Evolutionary conservation across 1,140 invertebrate genomes (phyloP).

Genomic region (Wiebesia pumilae): DNA sequence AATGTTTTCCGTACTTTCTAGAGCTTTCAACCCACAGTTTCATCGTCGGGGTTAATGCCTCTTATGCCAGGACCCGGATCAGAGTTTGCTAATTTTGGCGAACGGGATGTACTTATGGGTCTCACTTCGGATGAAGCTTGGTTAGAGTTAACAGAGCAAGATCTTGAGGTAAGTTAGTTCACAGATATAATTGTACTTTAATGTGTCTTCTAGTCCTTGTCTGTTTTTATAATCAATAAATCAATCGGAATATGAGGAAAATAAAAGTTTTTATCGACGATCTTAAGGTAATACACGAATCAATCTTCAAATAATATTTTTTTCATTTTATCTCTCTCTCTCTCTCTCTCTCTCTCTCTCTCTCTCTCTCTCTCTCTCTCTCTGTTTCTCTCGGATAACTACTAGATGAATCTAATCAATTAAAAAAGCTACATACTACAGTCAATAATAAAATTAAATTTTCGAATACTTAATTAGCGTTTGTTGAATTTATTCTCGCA

Average conservation of each 20-base stretch:
- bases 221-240: neutral
- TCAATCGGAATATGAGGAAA: neutral
- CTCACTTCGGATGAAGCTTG: slow-evolving; percentile 79
- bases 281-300: too few species aligned
- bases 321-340: too few species aligned
- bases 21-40: slow-evolving; percentile 72
- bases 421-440: too few species aligned
- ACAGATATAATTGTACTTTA: neutral
- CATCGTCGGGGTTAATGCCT: slow-evolving; percentile 70
- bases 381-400: too few species aligned
- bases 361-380: too few species aligned
- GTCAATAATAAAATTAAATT: too few species aligned
- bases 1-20: slow-evolving; percentile 48
- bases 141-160: slow-evolving; percentile 70
- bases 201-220: neutral
- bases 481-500: too few species aligned
- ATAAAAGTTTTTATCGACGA: too few species aligned
- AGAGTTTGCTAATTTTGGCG: slow-evolving; percentile 89
- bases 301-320: too few species aligned
- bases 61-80: slow-evolving; percentile 77
- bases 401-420: too few species aligned
- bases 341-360: too few species aligned
- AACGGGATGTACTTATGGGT: slow-evolving; percentile 85
- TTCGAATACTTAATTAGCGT: too few species aligned
- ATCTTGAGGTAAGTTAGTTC: slow-evolving; percentile 65